Conservation (phyloP, 2,113 vertebrate genomes). For the Pituophis catenifer region DNA sequence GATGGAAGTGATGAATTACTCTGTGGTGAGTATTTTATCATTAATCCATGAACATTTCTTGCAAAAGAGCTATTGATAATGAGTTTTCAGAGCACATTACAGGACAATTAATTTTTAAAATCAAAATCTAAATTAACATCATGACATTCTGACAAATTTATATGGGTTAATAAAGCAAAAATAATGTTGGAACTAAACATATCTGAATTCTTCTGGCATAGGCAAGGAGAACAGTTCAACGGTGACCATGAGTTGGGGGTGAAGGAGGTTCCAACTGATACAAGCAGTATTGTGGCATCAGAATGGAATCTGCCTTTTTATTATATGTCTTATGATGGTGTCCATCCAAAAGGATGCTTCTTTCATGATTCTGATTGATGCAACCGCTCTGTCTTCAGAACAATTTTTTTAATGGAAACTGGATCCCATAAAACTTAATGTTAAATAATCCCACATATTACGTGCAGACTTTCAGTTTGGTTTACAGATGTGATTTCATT, state of each 20-base stretch:
- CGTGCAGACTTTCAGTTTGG: background rate
- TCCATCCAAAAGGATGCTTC: background rate
- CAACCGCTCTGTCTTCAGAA: background rate
- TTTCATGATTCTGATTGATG: background rate
- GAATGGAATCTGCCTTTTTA: background rate
- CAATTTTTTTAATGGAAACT: background rate
- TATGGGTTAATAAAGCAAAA: background rate
- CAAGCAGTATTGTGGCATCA: background rate
- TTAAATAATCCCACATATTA: background rate
- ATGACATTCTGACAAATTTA: background rate
- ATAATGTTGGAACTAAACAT: background rate
- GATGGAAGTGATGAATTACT: constrained; percentile 94
- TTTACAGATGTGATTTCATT: background rate
- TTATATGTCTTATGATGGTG: background rate
- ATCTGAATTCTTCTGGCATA: background rate
- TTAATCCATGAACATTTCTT: background rate
- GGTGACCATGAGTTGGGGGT: background rate
- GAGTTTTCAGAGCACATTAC: background rate
- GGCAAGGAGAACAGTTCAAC: background rate
- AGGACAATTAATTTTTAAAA: background rate
- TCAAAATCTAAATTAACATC: background rate
- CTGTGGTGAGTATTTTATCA: constrained; percentile 79
- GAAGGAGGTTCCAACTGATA: background rate
- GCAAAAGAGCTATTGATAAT: background rate
- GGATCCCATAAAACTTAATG: background rate